A percentile compares a stretch with the other conserved stretches of the same genome.
Conservation (phyloP, 1,140 invertebrate genomes). For the Portunus trituberculatus region DNA sequence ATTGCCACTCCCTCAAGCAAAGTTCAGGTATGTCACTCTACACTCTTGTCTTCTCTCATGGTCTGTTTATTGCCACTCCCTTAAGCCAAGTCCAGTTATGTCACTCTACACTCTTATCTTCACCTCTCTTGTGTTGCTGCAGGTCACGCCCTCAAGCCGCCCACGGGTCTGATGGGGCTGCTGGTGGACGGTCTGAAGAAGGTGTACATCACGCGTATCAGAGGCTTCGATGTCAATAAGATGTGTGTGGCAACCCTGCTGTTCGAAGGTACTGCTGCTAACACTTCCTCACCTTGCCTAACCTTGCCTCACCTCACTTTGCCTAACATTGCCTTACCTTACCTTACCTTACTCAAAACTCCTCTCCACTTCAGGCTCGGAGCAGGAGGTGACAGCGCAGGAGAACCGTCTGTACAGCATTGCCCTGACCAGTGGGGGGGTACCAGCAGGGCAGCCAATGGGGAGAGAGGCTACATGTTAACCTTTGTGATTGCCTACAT, state of each 20-base stretch:
- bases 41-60: too few species aligned
- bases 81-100: too few species aligned
- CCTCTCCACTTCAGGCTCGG: constrained; percentile 81
- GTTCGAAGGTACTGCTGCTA: constrained; percentile 87
- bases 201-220: constrained; percentile 93
- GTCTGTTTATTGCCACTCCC: too few species aligned
- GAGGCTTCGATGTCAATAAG: constrained; percentile 90
- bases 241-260: constrained; percentile 96
- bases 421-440: constrained; percentile 87
- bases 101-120: too few species aligned
- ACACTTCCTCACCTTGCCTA: too few species aligned
- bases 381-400: constrained; percentile 87
- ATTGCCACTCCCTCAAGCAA: too few species aligned
- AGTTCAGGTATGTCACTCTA: too few species aligned
- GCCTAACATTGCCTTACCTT: too few species aligned
- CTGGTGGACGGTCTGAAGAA: constrained; percentile 92
- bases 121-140: constrained; percentile 47
- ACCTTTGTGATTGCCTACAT: constrained; percentile 99
- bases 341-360: too few species aligned
- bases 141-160: constrained; percentile 91
- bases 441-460: constrained; percentile 95
- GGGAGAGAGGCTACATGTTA: constrained; percentile 95
- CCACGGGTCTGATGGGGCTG: constrained; percentile 86
- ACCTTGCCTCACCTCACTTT: too few species aligned
- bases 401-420: constrained; percentile 93